Evolutionary conservation across 2,888 invertebrate species (phyloP).

Genomic region (Lomographa bimaculata): DNA sequence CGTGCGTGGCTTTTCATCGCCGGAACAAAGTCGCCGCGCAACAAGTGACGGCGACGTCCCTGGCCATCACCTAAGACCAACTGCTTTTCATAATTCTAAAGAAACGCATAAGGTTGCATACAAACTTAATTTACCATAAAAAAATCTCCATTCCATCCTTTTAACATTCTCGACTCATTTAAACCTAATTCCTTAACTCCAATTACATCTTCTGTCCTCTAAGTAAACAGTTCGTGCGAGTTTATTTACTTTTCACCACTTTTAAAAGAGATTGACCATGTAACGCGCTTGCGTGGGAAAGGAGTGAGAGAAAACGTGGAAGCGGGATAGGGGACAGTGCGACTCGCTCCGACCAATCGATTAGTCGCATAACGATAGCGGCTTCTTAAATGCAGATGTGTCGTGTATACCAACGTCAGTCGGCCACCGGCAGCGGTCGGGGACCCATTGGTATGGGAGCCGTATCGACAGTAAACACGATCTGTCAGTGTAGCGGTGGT

Average conservation of each 20-base stretch:
- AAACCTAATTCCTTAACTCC: conserved; percentile 39
- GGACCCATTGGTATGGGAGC: conserved; percentile 61
- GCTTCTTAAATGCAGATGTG: conserved; percentile 84
- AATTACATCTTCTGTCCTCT: conserved; percentile 57
- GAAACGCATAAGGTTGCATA: conserved; percentile 31
- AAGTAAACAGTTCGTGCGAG: conserved; percentile 70
- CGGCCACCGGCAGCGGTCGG: conserved; percentile 69
- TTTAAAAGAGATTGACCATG: conserved; percentile 64
- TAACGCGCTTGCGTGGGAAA: conserved; percentile 66
- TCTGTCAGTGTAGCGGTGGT: conserved; percentile 63
- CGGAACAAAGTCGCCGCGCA: conserved; percentile 73
- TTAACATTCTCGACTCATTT: conserved; percentile 22
- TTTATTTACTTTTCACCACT: conserved; percentile 81
- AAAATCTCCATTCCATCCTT: conserved; percentile 17
- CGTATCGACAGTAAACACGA: conserved; percentile 51
- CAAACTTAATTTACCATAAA: conserved; percentile 18
- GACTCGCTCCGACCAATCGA: conserved; percentile 82
- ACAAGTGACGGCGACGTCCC: conserved; percentile 70
- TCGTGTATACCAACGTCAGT: conserved; percentile 79
- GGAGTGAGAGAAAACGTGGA: conserved; percentile 60
- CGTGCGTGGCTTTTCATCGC: conserved; percentile 77
- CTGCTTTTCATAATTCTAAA: conserved; percentile 44
- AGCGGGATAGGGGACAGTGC: conserved; percentile 67
- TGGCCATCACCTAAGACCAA: conserved; percentile 53
- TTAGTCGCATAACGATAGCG: conserved; percentile 84